phyloP scores from a whole-genome alignment of 2,113 vertebrate species.

The Craseonycteris thonglongyai region DNA sequence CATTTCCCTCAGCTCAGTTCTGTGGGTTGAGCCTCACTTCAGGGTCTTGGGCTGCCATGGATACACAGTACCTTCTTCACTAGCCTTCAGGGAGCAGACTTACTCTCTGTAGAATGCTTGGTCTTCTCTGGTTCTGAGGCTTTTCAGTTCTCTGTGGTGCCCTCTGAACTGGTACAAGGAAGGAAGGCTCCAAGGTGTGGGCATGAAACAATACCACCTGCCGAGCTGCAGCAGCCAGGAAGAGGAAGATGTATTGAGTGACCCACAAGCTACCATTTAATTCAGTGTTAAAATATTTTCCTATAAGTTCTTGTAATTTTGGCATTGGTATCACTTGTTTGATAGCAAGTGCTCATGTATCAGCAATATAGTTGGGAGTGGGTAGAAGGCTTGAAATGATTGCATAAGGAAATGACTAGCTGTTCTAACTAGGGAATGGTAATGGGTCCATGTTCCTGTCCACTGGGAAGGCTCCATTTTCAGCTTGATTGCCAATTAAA shows the following conservation, averaged over 20 bases:
- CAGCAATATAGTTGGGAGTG: not conserved
- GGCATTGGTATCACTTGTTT: not conserved
- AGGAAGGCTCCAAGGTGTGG: not conserved
- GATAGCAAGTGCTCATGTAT: not conserved
- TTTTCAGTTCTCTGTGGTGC: not conserved
- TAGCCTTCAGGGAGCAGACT: not conserved
- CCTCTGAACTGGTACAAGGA: not conserved
- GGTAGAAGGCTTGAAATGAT: not conserved
- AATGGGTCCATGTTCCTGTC: not conserved
- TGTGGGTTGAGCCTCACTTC: not conserved
- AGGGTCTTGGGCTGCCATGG: not conserved
- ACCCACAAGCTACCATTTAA: not conserved
- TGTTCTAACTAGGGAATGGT: not conserved
- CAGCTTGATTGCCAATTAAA: not conserved
- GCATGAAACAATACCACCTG: not conserved
- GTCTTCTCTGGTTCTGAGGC: not conserved
- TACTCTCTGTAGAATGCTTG: not conserved
- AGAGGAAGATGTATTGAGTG: not conserved
- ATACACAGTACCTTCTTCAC: not conserved
- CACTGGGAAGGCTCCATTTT: not conserved
- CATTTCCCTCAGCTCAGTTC: not conserved
- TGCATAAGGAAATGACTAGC: not conserved
- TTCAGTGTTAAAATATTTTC: not conserved
- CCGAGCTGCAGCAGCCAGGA: not conserved
- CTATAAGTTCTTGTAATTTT: not conserved